Conservation (phyloP, 1,140 invertebrate genomes). For the Drosophila pruinosa region DNA sequence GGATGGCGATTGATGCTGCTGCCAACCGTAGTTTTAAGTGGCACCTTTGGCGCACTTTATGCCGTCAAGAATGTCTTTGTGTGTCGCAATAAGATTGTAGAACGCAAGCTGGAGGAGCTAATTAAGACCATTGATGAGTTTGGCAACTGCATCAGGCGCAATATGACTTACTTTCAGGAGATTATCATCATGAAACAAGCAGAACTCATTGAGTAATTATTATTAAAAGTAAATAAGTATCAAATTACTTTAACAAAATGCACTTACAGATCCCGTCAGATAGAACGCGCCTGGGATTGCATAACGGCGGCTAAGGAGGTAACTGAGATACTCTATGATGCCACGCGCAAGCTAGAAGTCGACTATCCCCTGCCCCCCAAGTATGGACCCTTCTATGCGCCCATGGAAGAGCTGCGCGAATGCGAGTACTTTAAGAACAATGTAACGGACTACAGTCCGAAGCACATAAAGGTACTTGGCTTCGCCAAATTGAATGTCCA, state of each 20-base stretch:
- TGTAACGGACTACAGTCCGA: conserved; percentile 79
- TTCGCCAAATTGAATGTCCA: too few species aligned
- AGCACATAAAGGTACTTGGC: conserved; percentile 77
- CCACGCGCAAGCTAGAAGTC: conserved; percentile 73
- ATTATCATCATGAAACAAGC: conserved; percentile 80
- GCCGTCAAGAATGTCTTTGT: conserved; percentile 72
- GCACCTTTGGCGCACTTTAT: conserved; percentile 64
- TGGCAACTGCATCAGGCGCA: conserved; percentile 77
- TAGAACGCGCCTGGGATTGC: conserved; percentile 80
- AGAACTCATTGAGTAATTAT: conserved; percentile 73
- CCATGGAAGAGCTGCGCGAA: conserved; percentile 79
- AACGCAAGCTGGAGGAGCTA: conserved; percentile 72
- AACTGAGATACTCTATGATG: conserved; percentile 77
- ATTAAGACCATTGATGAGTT: conserved; percentile 78
- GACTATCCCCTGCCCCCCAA: conserved; percentile 67
- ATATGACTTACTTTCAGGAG: conserved; percentile 82
- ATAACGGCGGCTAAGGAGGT: conserved; percentile 80
- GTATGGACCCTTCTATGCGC: conserved; percentile 67
- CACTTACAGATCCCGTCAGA: conserved; percentile 69
- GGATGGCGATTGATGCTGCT: conserved; percentile 55
- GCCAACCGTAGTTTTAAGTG: conserved; percentile 51
- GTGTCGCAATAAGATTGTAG: conserved; percentile 76
- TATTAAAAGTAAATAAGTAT: not conserved
- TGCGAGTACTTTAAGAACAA: conserved; percentile 82
- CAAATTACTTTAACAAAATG: not conserved